Evolutionary conservation across 2,113 vertebrate genomes (phyloP).

Genomic region (Athene cunicularia): DNA sequence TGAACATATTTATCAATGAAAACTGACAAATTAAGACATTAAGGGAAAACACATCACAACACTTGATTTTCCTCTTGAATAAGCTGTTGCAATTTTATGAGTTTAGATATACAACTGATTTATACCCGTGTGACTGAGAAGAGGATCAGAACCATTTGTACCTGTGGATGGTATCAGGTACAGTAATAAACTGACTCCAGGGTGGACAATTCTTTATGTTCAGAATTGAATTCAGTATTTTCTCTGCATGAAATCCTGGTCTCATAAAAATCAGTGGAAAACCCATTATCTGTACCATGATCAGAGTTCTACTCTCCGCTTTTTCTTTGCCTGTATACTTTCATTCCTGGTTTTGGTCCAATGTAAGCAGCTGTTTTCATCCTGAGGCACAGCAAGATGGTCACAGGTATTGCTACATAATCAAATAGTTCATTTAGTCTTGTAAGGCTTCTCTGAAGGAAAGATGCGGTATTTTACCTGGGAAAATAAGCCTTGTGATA

Average conservation of each 20-base stretch:
- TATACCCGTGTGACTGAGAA: neutral
- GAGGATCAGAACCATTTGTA: neutral
- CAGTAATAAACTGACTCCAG: neutral
- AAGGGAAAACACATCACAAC: neutral
- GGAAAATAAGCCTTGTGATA: neutral
- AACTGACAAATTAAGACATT: neutral
- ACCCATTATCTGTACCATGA: rapidly evolving
- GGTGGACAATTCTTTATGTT: neutral
- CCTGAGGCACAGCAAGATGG: neutral
- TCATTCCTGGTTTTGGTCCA: neutral
- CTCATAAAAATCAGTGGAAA: neutral
- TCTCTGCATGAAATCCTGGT: neutral
- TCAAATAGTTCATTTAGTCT: neutral
- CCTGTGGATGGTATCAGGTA: neutral
- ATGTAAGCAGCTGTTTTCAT: neutral
- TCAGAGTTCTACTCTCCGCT: neutral
- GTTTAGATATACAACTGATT: neutral
- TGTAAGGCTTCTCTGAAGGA: neutral
- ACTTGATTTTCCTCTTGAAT: neutral
- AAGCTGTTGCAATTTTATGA: neutral
- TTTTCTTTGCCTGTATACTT: neutral
- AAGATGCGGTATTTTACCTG: neutral
- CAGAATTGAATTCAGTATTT: neutral
- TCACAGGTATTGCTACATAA: neutral
- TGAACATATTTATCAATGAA: neutral